Evolutionary conservation across 2,888 invertebrate species (phyloP).

Genomic region (Lepas anatifera): DNA sequence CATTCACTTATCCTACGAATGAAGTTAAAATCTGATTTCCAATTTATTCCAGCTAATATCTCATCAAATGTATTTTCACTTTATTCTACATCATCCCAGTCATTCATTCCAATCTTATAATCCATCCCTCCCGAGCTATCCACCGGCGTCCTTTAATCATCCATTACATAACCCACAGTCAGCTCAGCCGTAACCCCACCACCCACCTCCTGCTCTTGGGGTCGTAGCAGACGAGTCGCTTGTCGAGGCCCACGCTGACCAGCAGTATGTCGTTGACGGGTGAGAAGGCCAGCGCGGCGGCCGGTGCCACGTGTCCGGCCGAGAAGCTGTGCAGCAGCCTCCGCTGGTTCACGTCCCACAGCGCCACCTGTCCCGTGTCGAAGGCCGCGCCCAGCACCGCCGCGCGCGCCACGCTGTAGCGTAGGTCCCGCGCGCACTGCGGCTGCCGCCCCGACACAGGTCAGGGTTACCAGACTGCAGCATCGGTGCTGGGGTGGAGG

Average conservation of each 20-base stretch:
- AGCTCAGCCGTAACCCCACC: too few relatives aligned
- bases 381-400: constrained; percentile 32
- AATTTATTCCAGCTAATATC: too few relatives aligned
- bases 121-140: too few relatives aligned
- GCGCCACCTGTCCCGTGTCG: constrained; percentile 32
- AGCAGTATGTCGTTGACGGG: constrained; percentile 35
- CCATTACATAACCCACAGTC: too few relatives aligned
- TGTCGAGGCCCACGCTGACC: constrained; percentile 36
- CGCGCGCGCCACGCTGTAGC: neutral
- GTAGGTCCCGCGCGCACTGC: neutral
- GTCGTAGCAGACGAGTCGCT: constrained; percentile 34
- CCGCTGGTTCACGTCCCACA: constrained; percentile 33
- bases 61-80: too few relatives aligned
- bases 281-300: constrained; percentile 35
- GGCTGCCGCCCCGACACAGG: neutral
- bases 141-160: too few relatives aligned
- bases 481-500: too few relatives aligned
- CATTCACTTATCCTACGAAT: too few relatives aligned
- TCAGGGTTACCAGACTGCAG: neutral
- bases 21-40: too few relatives aligned
- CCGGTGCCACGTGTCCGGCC: constrained; percentile 32
- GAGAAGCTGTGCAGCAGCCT: constrained; percentile 31
- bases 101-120: too few relatives aligned
- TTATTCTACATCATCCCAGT: too few relatives aligned
- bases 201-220: constrained; percentile 31